Evolutionary conservation across 2,888 invertebrate species (phyloP), one percentile per base, ranked within the genome.

Genomic region (Podabrus alpinus): DNA sequence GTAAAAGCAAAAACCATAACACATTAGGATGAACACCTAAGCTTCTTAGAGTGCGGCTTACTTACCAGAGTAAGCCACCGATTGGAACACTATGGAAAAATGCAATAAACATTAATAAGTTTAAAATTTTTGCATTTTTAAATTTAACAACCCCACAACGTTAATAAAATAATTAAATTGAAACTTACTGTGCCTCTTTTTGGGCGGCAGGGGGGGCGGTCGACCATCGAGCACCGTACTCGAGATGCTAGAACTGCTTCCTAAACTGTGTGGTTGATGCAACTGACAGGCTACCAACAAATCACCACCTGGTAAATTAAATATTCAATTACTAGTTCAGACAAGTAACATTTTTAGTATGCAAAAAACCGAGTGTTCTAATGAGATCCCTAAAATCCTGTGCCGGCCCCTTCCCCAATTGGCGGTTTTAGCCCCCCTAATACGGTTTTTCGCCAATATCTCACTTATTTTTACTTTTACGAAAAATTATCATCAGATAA

Each of bases 21-120:
- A 45, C n/a, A 45, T 45, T 45, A 45, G 45, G 45, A 45, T 45
- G 64, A 69, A 69, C 66, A 66, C 45, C 66, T 69, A 73, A 21
- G 16, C 66, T 29, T 73, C 69, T 62, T 69, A 21, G 66, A 71
- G 29, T 79, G 89, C 86, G 88, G 89, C 90, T 90, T 90, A 93
- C 95, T 95, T 95, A 95, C 95, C 95, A 90, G 95, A 95, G 92
- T 95, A 95, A 89, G 95, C 95, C 94, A 95, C 95, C 91, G 95
- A 95, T 93, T 95, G 95, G 94, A 95, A 95, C 95, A 95, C 95
- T 95, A 93, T 86, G 87, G 87, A 84, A 80, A 83, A 77, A 82
- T 81, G 77, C 78, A 74, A 45, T 45, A n/a, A 45, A 79, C 68
- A 69, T 70, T 71, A 87, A 88, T 88, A 88, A 85, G 88, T 88